Evolutionary conservation across 1,140 invertebrate species (phyloP), one percentile per base, ranked within the genome.

Genomic region (Zaprionus vittiger): DNA sequence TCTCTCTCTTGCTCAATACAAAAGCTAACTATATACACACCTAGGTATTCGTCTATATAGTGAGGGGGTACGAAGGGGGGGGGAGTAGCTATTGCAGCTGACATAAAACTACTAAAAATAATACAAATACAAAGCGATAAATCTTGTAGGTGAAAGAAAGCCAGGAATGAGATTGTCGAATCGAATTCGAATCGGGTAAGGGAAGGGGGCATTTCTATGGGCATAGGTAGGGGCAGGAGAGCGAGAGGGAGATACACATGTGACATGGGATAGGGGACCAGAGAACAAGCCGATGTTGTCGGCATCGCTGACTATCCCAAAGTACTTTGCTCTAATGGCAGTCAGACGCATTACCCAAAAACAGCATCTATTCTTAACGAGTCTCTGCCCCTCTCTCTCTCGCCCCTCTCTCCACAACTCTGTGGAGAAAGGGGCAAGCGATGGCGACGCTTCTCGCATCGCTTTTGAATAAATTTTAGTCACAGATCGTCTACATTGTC

Each of bases 71-170:
- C 11, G 22, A 17, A 41, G 37, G 54, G 17, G 28, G n/a, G 62
- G 17, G 24, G 34, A 26, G 22, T 57, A 63, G 56, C 55, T 41
- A 60, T 67, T 89, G 77, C 77, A 73, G 74, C 72, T 89, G 76
- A 90, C 85, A 90, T 85, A 80, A 86, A 80, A 79, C 78, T 80
- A 87, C 82, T 86, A 91, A 92, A 91, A 92, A 92, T 89, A 91
- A 92, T 91, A 87, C 83, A 87, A 92, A 92, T 92, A 83, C 82
- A 85, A 74, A 75, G 91, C 79, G 68, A 92, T 91, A 91, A 92
- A 91, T 92, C 85, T 84, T 87, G 83, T 83, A 87, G 87, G 91
- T 92, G 83, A 92, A 91, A 92, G 86, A 87, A 81, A 87, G 81
- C 66, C 73, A 62, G 44, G 47, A 54, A 56, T 56, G 56, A 49